These are phyloP conservation scores for Sebastes itinus DNA, from an alignment of 2,797 vertebrate genomes.

Conservation along the genomic window DNA sequence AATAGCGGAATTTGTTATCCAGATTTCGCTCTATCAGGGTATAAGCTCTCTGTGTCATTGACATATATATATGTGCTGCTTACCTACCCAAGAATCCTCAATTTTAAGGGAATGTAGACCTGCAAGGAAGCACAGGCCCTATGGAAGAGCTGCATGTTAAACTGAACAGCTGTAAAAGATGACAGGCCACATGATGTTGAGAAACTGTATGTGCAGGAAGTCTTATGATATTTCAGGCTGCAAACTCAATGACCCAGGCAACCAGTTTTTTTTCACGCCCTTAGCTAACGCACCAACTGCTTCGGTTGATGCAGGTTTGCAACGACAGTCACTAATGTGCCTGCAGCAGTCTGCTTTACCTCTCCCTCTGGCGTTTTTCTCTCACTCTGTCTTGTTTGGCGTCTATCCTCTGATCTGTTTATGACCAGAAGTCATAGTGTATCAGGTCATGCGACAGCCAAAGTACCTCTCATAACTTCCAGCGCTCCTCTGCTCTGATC, in stretches of 20 bases:
- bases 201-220: not conserved
- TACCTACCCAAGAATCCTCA: not conserved
- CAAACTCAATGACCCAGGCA: slow-evolving; percentile 31
- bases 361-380: not conserved
- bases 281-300: slow-evolving; percentile 18
- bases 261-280: slow-evolving; percentile 18
- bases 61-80: not conserved
- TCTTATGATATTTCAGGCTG: not conserved
- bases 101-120: not conserved
- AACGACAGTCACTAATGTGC: slow-evolving; percentile 9
- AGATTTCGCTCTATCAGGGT: not conserved
- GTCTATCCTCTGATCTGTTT: slow-evolving; percentile 6
- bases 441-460: not conserved
- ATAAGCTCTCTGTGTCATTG: not conserved
- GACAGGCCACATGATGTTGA: not conserved
- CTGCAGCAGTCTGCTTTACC: slow-evolving; percentile 21
- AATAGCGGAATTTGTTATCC: not conserved
- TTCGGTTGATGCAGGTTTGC: slow-evolving; percentile 5
- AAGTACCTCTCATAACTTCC: slow-evolving; percentile 25
- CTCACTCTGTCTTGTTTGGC: slow-evolving; percentile 13
- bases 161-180: not conserved
- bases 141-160: not conserved
- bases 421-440: slow-evolving; percentile 24
- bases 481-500: not conserved
- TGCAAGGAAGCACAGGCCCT: not conserved